A percentile compares a stretch with the other conserved stretches of the same genome.
These are phyloP conservation scores for Tympanoctomys barrerae DNA, from an alignment of 2,797 vertebrate genomes.

Conservation along the genomic window DNA sequence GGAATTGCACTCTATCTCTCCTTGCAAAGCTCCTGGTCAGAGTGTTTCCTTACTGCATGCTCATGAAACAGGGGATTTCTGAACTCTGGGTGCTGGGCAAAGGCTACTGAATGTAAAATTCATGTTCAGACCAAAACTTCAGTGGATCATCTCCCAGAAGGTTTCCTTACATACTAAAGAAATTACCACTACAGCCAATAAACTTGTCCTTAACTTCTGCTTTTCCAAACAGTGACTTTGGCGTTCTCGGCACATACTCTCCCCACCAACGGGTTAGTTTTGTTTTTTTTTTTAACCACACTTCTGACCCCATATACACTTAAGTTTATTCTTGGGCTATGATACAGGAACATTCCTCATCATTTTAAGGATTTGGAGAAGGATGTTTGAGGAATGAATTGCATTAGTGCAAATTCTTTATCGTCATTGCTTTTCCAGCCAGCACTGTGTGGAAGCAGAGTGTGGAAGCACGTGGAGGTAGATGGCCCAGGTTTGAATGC, in stretches of 20 bases:
- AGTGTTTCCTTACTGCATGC: not conserved
- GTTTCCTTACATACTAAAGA: conserved; percentile 23
- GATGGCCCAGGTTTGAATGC: not conserved
- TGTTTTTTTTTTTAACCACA: not conserved
- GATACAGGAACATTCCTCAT: not conserved
- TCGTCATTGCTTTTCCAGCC: not conserved
- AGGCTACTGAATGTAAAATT: not conserved
- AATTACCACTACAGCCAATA: not conserved
- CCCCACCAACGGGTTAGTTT: too few species aligned
- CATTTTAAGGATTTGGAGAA: not conserved
- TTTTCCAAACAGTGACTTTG: not conserved
- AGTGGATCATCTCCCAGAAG: not conserved
- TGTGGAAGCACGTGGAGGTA: not conserved
- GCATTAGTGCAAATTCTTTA: not conserved
- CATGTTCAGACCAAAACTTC: not conserved
- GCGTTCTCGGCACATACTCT: not conserved
- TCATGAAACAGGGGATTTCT: not conserved
- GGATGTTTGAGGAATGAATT: not conserved
- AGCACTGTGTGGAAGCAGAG: not conserved
- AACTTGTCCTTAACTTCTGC: not conserved
- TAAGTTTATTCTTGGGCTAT: not conserved
- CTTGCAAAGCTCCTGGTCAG: not conserved
- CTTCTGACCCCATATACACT: not conserved
- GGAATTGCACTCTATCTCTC: not conserved
- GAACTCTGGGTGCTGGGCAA: not conserved